Conservation (phyloP, 1,140 invertebrate species). For the Paraescarpia echinospica region DNA sequence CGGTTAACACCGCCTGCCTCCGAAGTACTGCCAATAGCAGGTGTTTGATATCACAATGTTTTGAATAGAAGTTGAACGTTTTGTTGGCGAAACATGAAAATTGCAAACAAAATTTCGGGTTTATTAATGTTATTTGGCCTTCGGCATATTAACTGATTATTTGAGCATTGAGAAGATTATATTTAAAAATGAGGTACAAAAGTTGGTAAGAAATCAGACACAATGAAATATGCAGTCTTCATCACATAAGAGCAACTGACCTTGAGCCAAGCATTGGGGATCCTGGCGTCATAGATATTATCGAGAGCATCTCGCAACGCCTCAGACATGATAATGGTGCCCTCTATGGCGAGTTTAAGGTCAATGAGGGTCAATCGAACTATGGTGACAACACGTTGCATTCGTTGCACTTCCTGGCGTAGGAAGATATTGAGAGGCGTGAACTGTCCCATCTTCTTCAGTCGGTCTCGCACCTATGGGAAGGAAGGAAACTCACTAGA, state of each 20-base stretch:
- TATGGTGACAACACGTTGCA: conserved; percentile 80
- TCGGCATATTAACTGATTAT: too few species aligned
- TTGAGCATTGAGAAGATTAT: too few species aligned
- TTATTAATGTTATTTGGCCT: too few species aligned
- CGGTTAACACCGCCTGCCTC: too few species aligned
- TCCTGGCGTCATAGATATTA: conserved; percentile 93
- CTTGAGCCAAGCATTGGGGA: conserved; percentile 89
- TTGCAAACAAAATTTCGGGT: too few species aligned
- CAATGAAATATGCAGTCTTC: neutral
- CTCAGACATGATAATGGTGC: conserved; percentile 96
- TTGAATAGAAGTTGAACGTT: too few species aligned
- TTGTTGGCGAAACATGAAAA: too few species aligned
- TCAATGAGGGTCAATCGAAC: conserved; percentile 83
- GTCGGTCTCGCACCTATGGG: conserved; percentile 52
- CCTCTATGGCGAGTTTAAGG: conserved; percentile 92
- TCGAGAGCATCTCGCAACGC: conserved; percentile 82
- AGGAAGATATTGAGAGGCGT: conserved; percentile 71
- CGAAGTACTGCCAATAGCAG: too few species aligned
- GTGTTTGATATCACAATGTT: too few species aligned
- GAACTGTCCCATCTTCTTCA: conserved; percentile 63
- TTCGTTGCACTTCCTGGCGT: conserved; percentile 89
- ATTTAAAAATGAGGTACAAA: too few species aligned
- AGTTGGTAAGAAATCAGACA: too few species aligned
- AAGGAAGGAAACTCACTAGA: neutral
- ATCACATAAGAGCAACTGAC: conserved; percentile 55